Evolutionary conservation across 2,113 vertebrate genomes (phyloP).

Genomic region (Nothoprocta perdicaria): DNA sequence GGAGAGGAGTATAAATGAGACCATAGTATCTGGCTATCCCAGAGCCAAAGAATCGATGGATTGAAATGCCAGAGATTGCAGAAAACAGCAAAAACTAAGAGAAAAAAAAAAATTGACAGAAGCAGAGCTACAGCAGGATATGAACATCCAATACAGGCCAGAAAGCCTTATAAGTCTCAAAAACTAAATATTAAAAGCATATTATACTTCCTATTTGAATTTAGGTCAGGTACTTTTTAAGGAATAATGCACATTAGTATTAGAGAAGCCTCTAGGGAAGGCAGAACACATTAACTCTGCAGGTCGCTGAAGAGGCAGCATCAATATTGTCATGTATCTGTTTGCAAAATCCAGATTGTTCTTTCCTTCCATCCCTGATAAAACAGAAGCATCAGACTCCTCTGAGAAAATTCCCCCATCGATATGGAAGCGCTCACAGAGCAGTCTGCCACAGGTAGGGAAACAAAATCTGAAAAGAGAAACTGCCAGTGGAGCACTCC

Average conservation of each 20-base stretch:
- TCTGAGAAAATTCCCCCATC: conserved; percentile 46
- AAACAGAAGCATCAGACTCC: not conserved
- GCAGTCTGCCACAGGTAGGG: not conserved
- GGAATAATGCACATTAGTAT: conserved; percentile 3
- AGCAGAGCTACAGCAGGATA: conserved; percentile 14
- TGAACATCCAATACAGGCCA: not conserved
- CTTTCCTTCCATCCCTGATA: conserved; percentile 24
- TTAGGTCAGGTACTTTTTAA: conserved; percentile 39
- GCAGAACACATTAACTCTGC: conserved; percentile 28
- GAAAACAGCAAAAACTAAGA: not conserved
- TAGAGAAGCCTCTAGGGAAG: conserved; percentile 33
- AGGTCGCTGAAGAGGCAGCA: not conserved
- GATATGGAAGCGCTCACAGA: not conserved
- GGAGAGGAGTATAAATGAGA: conserved; percentile 60
- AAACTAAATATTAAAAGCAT: not conserved
- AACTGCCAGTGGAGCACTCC: not conserved
- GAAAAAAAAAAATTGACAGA: not conserved
- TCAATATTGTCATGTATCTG: conserved; percentile 19
- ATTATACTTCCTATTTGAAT: conserved; percentile 17
- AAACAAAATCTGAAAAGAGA: not conserved
- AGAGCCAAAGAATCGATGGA: conserved; percentile 55
- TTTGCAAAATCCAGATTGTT: conserved; percentile 50
- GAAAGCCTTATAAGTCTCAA: not conserved
- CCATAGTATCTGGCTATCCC: conserved; percentile 32
- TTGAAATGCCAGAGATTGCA: not conserved